Conservation (phyloP, 2,113 vertebrate genomes). For the Rostratula benghalensis region DNA sequence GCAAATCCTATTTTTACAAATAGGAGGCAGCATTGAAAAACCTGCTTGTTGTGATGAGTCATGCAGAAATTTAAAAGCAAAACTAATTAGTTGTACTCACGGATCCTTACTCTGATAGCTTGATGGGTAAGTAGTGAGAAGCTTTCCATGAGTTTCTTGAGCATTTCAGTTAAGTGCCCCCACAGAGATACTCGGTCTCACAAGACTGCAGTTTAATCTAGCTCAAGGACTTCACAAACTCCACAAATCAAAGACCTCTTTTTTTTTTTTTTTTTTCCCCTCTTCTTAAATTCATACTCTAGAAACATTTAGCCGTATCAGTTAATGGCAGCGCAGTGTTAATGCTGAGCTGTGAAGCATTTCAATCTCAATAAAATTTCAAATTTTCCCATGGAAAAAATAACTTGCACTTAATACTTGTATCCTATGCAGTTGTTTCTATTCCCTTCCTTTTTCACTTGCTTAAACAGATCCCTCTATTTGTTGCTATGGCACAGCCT, state of each 20-base stretch:
- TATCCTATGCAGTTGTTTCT: not conserved
- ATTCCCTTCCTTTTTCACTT: not conserved
- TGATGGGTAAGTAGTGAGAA: constrained; percentile 33
- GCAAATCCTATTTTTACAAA: not conserved
- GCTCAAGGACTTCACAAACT: constrained; percentile 64
- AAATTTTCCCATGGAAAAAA: not conserved
- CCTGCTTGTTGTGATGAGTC: not conserved
- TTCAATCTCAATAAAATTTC: not conserved
- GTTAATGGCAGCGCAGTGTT: not conserved
- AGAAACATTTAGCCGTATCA: constrained; percentile 1
- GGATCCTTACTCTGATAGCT: constrained; percentile 12
- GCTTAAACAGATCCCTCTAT: not conserved
- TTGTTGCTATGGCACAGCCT: not conserved
- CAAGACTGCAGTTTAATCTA: constrained; percentile 65
- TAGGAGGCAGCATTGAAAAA: not conserved
- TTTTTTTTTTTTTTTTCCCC: not conserved
- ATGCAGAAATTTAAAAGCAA: not conserved
- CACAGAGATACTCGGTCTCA: constrained; percentile 51
- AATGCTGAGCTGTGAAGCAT: not conserved
- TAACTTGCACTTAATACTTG: not conserved
- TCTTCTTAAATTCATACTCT: not conserved
- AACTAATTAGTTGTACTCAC: constrained; percentile 6
- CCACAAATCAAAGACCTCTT: constrained; percentile 39
- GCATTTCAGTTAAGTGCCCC: constrained; percentile 30
- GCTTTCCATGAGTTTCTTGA: constrained; percentile 40